Percentiles rank a stretch among this genome's conserved stretches.
phyloP scores from a whole-genome alignment of 2,113 vertebrate species.

The Lynx canadensis region DNA sequence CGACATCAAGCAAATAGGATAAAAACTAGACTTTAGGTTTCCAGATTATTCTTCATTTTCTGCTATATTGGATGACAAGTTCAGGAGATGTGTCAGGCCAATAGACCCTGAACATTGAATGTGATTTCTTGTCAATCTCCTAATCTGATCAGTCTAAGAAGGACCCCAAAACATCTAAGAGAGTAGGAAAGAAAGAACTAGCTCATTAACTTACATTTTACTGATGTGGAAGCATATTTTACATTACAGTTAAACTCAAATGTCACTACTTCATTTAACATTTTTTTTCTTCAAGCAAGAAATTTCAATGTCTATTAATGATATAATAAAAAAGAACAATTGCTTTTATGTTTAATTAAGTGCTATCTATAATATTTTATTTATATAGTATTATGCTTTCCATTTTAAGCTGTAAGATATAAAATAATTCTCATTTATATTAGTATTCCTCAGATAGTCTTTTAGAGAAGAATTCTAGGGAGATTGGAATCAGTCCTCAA shows the following conservation, averaged over 20 bases:
- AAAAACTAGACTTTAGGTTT: not conserved
- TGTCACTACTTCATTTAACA: slow-evolving; percentile 69
- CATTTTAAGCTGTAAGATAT: slow-evolving; percentile 68
- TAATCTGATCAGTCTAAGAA: not conserved
- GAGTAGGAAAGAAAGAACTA: not conserved
- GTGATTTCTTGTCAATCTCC: not conserved
- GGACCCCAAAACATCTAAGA: not conserved
- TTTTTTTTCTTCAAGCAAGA: slow-evolving; percentile 72
- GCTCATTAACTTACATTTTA: slow-evolving; percentile 68
- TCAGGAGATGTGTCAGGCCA: not conserved
- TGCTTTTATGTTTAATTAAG: slow-evolving; percentile 78
- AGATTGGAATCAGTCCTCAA: slow-evolving; percentile 49
- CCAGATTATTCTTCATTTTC: not conserved
- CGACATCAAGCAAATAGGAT: not conserved
- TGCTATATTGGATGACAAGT: not conserved
- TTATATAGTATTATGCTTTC: slow-evolving; percentile 78
- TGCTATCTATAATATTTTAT: slow-evolving; percentile 78
- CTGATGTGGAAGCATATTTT: slow-evolving; percentile 66
- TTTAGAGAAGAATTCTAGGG: slow-evolving; percentile 59
- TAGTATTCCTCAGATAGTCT: slow-evolving; percentile 69
- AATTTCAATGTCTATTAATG: slow-evolving; percentile 77
- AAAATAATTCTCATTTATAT: slow-evolving; percentile 72
- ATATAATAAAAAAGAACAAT: slow-evolving; percentile 78
- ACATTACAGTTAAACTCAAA: slow-evolving; percentile 76
- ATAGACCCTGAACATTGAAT: not conserved